A percentile compares a stretch with the other conserved stretches of the same genome.
Conservation (phyloP, 2,888 invertebrate genomes). For the Scrobipalpa atriplicella region DNA sequence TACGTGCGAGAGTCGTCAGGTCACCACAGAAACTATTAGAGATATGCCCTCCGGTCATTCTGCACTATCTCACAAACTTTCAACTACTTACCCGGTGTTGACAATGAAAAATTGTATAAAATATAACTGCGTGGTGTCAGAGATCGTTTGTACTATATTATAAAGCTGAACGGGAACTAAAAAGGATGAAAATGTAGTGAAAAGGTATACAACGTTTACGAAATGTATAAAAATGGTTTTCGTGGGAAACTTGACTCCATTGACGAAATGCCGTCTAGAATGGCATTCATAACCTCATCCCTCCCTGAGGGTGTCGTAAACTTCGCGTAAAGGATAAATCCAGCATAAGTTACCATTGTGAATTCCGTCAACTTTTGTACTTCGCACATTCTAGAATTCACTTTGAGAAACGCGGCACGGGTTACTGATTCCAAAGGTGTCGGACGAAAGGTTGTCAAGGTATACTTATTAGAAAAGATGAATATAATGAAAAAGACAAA, state of each 20-base stretch:
- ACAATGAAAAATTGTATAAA: constrained; percentile 65
- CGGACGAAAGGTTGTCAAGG: too few species aligned
- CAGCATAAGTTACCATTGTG: background rate
- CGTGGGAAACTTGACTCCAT: too few species aligned
- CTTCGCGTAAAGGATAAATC: background rate
- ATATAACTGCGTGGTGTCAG: constrained; percentile 28
- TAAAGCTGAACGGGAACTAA: background rate
- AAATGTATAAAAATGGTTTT: too few species aligned
- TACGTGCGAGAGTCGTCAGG: constrained; percentile 45
- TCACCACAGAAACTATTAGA: constrained; percentile 67
- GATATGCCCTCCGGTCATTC: constrained; percentile 64
- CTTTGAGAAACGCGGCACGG: too few species aligned
- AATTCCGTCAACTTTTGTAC: background rate
- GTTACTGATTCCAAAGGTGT: too few species aligned
- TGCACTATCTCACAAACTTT: constrained; percentile 65
- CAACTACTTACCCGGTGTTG: constrained; percentile 58
- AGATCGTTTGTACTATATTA: constrained; percentile 24
- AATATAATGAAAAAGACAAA: too few species aligned
- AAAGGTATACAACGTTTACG: too few species aligned
- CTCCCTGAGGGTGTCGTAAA: too few species aligned
- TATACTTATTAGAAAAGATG: too few species aligned
- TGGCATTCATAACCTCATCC: too few species aligned
- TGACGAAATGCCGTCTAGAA: too few species aligned
- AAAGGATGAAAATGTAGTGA: background rate
- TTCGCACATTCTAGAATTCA: too few species aligned